Evolutionary conservation across 2,113 vertebrate genomes (phyloP), one percentile per base, ranked within the genome.

Genomic region (Mixornis gularis): DNA sequence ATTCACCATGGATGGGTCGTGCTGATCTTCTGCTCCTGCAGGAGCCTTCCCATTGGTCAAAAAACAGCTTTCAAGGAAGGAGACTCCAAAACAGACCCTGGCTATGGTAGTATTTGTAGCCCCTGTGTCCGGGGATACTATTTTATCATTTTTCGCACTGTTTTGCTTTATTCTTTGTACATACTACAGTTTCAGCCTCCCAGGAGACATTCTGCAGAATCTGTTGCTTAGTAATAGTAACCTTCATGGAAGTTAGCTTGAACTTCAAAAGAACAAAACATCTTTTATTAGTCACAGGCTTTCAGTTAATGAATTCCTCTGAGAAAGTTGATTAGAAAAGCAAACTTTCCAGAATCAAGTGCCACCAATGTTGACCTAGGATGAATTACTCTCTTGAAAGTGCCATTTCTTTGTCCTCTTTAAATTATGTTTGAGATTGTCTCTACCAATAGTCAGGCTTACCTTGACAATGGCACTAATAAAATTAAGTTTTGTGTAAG

Each of bases 261-360:
- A 98, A 97, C 97, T 98, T 98, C 98, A 98, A 98, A 97, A 98
- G 97, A 97, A 97, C 96, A 91, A 94, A 94, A 96, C 94, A 87
- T 91, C 93, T 95, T 96, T 93, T 95, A 98, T 97, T 98, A 98
- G 95, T 96, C 97, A 95, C 73, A 86, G 92, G 94, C 91, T 97
- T 96, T 93, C 96, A 97, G 92, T 97, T 97, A 98, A 98, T 97
- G 93, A 98, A 97, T 97, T 97, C 97, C 97, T 95, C 70, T 58
- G 97, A 97, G 97, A 94, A 97, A 96, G 87, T 68, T 95, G 91
- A 97, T 97, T 96, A 98, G 91, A 92, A 97, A 95, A 95, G 70
- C 73, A 96, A 90, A 93, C 94, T 85, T 90, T 85, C 49, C 68
- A 91, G 48, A 84, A 78, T 40, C 55, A 91, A 84, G 78, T 26